These are phyloP conservation scores for Ladona fulva DNA, from an alignment of 1,140 invertebrate species.

Conservation along the genomic window DNA sequence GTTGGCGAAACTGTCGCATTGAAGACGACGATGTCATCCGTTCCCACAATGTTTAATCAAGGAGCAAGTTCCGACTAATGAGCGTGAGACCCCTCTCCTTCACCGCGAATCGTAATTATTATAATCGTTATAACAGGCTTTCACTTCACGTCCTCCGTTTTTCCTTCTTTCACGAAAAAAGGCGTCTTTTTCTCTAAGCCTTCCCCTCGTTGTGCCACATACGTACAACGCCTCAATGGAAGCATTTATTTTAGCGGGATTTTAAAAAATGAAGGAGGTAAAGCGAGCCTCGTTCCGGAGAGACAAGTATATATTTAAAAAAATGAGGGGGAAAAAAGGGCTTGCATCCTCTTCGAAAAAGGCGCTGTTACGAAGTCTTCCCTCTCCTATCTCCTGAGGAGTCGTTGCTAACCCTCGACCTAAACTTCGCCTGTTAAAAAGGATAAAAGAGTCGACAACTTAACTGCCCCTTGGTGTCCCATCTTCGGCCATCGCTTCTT, in stretches of 20 bases:
- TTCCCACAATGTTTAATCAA: neutral
- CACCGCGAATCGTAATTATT: neutral
- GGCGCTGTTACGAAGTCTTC: no score
- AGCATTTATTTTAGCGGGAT: neutral
- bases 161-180: neutral
- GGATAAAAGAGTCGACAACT: no score
- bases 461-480: no score
- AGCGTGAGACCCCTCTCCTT: neutral
- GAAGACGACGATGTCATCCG: neutral
- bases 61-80: neutral
- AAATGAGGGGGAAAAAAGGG: no score
- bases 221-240: constrained; percentile 3
- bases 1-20: neutral
- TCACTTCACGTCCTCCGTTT: neutral
- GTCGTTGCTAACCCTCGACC: no score
- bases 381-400: no score
- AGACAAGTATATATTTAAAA: no score
- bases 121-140: neutral
- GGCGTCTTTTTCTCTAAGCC: neutral
- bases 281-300: no score
- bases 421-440: no score
- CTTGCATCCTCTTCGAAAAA: no score
- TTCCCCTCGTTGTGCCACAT: neutral
- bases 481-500: no score
- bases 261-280: no score